These are phyloP conservation scores for Lepus oiostolus DNA, from an alignment of 2,797 vertebrate species.

Conservation along the genomic window DNA sequence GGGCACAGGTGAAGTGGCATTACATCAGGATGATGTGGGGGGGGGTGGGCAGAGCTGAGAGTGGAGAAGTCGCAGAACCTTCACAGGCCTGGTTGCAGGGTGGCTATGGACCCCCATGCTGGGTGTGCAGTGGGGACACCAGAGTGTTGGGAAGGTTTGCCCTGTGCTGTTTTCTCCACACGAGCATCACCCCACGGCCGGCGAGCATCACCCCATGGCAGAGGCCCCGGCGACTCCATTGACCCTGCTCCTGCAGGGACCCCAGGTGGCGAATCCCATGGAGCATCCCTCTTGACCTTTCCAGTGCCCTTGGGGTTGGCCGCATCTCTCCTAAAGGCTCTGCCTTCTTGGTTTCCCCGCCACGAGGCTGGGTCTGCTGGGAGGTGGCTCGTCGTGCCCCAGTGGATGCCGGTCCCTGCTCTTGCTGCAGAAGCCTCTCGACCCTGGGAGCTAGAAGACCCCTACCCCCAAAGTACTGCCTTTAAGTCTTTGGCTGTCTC, in stretches of 20 bases:
- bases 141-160: neutral
- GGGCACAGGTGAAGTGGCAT: neutral
- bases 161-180: neutral
- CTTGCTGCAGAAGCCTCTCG: neutral
- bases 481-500: neutral
- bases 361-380: neutral
- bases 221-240: neutral
- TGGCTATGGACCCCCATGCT: neutral
- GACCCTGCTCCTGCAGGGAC: neutral
- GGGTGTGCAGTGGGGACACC: neutral
- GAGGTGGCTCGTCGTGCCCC: neutral
- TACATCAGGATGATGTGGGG: neutral
- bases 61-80: no score
- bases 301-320: neutral
- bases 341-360: neutral
- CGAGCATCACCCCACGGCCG: neutral
- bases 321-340: neutral
- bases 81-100: neutral
- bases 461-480: neutral
- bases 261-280: neutral
- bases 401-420: neutral
- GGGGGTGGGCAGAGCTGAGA: no score
- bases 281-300: neutral
- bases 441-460: neutral
- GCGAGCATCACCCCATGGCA: neutral